phyloP scores from a whole-genome alignment of 1,140 invertebrate species.

The Pantala flavescens region DNA sequence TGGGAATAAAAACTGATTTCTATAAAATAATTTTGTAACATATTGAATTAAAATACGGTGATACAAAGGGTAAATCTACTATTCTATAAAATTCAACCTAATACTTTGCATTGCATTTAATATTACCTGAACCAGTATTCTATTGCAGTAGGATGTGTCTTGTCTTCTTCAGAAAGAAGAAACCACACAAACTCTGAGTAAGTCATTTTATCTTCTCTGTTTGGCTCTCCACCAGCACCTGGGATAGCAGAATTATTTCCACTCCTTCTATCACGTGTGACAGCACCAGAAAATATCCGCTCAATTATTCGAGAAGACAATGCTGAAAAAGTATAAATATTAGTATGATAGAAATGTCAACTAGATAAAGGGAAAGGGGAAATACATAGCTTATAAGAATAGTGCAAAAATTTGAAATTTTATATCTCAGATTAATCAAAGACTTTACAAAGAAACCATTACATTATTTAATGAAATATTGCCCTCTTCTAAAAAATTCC shows the following conservation, averaged over 20 bases:
- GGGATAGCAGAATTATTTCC: slow-evolving; percentile 35
- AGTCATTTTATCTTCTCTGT: slow-evolving; percentile 69
- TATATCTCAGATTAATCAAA: too few species aligned
- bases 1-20: too few species aligned
- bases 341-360: too few species aligned
- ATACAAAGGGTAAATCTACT: too few species aligned
- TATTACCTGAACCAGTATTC: slow-evolving; percentile 85
- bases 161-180: slow-evolving; percentile 96
- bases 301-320: slow-evolving; percentile 92
- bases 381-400: too few species aligned
- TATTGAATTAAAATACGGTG: too few species aligned
- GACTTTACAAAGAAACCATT: too few species aligned
- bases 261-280: slow-evolving; percentile 58
- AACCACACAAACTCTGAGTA: slow-evolving; percentile 99
- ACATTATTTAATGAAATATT: too few species aligned
- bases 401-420: too few species aligned
- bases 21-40: not conserved
- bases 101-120: too few species aligned
- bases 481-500: too few species aligned
- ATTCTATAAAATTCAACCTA: too few species aligned
- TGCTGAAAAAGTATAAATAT: slow-evolving; percentile 54
- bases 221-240: slow-evolving; percentile 29
- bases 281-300: slow-evolving; percentile 93
- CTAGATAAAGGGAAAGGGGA: not conserved
- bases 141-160: slow-evolving; percentile 86